Base-by-base conservation (phyloP, 2,888 invertebrate genomes). In the Suillia variegata region DNA sequence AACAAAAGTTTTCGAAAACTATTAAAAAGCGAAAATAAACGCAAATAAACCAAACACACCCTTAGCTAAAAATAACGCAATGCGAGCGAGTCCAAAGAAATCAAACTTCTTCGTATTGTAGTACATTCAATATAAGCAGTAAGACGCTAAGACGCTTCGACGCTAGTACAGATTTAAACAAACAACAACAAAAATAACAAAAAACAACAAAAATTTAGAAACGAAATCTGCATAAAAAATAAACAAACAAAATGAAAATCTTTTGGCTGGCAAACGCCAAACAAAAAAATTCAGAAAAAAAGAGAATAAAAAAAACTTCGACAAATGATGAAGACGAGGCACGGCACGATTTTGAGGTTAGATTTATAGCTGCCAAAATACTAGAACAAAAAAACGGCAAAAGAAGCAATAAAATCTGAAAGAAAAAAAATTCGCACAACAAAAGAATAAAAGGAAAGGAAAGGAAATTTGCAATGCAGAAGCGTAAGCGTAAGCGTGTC, bases 281-380 rank as follows among this genome's bases (percentile, higher is more conserved):
- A 53, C 21, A 38, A 38, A 34, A 38, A n/a, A n/a, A n/a, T n/a
- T n/a, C n/a, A n/a, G n/a, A n/a, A n/a, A n/a, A n/a, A n/a, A n/a
- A n/a, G n/a, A 38, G 12, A 20, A 3, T 13, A 17, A 51, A 51
- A 33, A 20, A 20, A 13, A 22, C 59, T 52, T 64, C 63, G 75
- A 75, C 75, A 75, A 74, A 74, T 75, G 75, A 75, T 71, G 74
- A 75, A 38, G n/a, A 71, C 67, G 74, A 69, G 59, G 67, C n/a
- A n/a, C 26, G 45, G 38, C 10, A 38, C 4, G 66, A 62, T 67
- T 66, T 70, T 72, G 73, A 63, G 73, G 69, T 67, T 63, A 64
- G 53, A 75, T 74, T 72, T 75, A 74, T 75, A 59, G 63, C 61
- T 38, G 26, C 26, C 26, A 26, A 26, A 5, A 26, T 6, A 26